Evolutionary conservation across 2,888 invertebrate species (phyloP).

Genomic region (Drymonia ruficornis): DNA sequence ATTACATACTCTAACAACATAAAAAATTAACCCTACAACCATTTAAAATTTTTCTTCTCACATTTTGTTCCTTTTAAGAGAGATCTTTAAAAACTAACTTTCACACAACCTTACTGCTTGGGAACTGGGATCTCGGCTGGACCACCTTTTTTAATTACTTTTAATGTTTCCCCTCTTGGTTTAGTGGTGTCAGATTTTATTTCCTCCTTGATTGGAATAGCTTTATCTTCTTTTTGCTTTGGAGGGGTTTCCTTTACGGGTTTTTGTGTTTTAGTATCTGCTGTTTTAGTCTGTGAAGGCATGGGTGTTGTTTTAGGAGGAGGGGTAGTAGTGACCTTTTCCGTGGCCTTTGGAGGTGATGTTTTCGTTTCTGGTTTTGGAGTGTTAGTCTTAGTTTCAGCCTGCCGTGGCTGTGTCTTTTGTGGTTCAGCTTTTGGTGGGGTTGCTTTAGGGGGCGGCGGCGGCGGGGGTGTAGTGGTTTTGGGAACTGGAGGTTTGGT

Average conservation of each 20-base stretch:
- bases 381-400: constrained; percentile 3
- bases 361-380: background rate
- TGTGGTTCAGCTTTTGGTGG: constrained; percentile 4
- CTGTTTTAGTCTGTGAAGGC: constrained; percentile 18
- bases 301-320: constrained; percentile 30
- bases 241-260: constrained; percentile 23
- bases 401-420: background rate
- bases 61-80: constrained; percentile 31
- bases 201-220: constrained; percentile 81
- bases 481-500: constrained; percentile 10
- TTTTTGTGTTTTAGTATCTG: constrained; percentile 21
- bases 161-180: constrained; percentile 79
- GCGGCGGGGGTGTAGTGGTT: constrained; percentile 2
- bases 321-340: constrained; percentile 12
- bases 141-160: constrained; percentile 86
- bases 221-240: constrained; percentile 32
- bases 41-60: constrained; percentile 16
- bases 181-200: constrained; percentile 82
- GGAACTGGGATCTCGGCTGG: constrained; percentile 77
- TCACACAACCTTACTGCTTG: constrained; percentile 49
- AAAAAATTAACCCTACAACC: constrained; percentile 28
- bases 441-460: background rate
- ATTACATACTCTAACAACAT: constrained; percentile 13
- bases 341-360: constrained; percentile 2
- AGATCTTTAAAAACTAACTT: constrained; percentile 37